Conservation (phyloP, 2,888 invertebrate genomes). For the Andrena haemorrhoa region DNA sequence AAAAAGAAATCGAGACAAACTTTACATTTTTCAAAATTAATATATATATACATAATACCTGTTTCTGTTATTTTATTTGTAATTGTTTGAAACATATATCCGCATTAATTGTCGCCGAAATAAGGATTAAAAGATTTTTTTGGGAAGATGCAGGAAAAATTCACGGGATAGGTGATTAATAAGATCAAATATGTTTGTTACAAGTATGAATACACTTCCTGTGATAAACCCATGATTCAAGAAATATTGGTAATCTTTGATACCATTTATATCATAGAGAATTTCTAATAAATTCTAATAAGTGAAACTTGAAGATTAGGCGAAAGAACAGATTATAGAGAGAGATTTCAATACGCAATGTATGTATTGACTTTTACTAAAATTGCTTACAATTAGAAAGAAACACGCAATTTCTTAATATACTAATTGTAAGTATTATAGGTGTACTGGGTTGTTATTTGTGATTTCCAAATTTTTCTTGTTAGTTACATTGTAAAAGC, state of each 20-base stretch:
- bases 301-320: constrained; percentile 49
- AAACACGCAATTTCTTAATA: constrained; percentile 7
- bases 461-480: not conserved
- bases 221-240: constrained; percentile 37
- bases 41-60: not conserved
- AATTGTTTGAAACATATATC: constrained; percentile 4
- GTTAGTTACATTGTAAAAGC: constrained; percentile 4
- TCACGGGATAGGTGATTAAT: constrained; percentile 50
- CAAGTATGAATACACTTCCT: constrained; percentile 37
- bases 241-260: constrained; percentile 48
- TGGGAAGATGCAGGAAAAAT: constrained; percentile 50
- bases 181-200: constrained; percentile 47
- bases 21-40: not conserved
- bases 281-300: constrained; percentile 46
- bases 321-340: constrained; percentile 48
- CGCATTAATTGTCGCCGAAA: constrained; percentile 31
- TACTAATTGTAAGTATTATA: not conserved
- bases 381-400: constrained; percentile 18
- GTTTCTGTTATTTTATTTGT: too few relatives aligned
- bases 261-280: constrained; percentile 37
- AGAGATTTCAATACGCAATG: constrained; percentile 43
- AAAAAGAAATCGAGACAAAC: not conserved
- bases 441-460: constrained; percentile 11
- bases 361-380: constrained; percentile 31
- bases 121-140: constrained; percentile 53